phyloP scores from a whole-genome alignment of 1,140 invertebrate species.

The Drosophila sechellia region DNA sequence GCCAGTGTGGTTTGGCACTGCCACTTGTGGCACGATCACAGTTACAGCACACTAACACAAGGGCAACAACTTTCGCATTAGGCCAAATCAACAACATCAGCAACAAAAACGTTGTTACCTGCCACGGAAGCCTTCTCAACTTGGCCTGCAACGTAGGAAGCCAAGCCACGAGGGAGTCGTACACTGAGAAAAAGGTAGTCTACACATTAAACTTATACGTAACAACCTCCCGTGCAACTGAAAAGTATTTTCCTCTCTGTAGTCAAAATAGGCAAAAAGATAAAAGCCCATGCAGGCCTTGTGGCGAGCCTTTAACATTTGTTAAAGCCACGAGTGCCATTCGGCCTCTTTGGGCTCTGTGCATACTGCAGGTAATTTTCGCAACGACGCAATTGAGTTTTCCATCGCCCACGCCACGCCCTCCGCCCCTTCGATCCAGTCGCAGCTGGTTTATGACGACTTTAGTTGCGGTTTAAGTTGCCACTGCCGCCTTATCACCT shows the following conservation, averaged over 20 bases:
- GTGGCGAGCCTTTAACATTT: conserved; percentile 69
- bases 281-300: conserved; percentile 18
- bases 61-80: conserved; percentile 84
- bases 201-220: no score
- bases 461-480: conserved; percentile 38
- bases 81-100: conserved; percentile 53
- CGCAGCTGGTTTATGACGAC: conserved; percentile 73
- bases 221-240: no score
- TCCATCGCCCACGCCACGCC: conserved; percentile 65
- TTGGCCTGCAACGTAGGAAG: conserved; percentile 64
- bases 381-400: conserved; percentile 74
- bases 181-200: neutral
- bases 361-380: conserved; percentile 72
- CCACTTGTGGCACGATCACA: conserved; percentile 72
- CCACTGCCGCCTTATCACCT: conserved; percentile 66
- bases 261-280: neutral
- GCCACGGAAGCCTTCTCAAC: conserved; percentile 48
- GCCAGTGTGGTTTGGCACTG: conserved; percentile 59
- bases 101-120: conserved; percentile 50
- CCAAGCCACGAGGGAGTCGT: conserved; percentile 16
- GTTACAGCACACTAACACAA: conserved; percentile 68
- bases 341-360: conserved; percentile 23
- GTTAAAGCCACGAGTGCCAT: conserved; percentile 44
- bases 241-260: neutral
- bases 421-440: conserved; percentile 23